Base-by-base conservation (phyloP, 2,888 invertebrate species). In the Bellardia bayeri region DNA sequence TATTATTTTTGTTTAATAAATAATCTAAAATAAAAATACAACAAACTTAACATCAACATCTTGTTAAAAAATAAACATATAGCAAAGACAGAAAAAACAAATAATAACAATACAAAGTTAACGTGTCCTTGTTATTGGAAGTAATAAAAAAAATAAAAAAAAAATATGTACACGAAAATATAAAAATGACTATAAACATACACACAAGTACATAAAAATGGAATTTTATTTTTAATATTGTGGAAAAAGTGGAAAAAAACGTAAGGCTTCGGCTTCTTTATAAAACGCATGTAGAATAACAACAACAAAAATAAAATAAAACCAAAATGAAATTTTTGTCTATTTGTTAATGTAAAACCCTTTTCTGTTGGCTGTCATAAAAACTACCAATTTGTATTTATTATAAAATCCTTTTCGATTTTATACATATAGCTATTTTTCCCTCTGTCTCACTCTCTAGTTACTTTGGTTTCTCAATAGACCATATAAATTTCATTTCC, bases 371-470 rank as follows among this genome's bases (percentile, higher is more conserved):
- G n/a, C 71, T 82, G 86, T 75, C 84, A 84, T 82, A 88, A 84
- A 81, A 86, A 82, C 69, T 81, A 78, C 49, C 86, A 84, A 84
- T 83, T 88, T 84, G 84, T 88, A 82, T 85, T 82, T 88, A 85
- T 82, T 82, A 75, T 69, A 68, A 79, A 72, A 76, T 76, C 58
- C 68, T 80, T 68, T 58, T 68, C 11, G 61, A 33, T 30, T 23
- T 16, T 49, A 30, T 45, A 49, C 49, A 64, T 58, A 40, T 23
- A 61, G 8, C 14, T 51, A 51, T 56, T 51, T 66, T 66, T 49
- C 49, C 42, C 45, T 49, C n/a, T 45, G 1, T 37, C 5, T 37
- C 4, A 49, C 8, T 30, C 51, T 49, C 40, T 30, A n/a, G 51
- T 81, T 69, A 33, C 66, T 56, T 54, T 71, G 16, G 54, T 69